A percentile compares a stretch with the other conserved stretches of the same genome.
These are phyloP conservation scores for Tribolium madens DNA, from an alignment of 1,140 invertebrate species.

Conservation along the genomic window DNA sequence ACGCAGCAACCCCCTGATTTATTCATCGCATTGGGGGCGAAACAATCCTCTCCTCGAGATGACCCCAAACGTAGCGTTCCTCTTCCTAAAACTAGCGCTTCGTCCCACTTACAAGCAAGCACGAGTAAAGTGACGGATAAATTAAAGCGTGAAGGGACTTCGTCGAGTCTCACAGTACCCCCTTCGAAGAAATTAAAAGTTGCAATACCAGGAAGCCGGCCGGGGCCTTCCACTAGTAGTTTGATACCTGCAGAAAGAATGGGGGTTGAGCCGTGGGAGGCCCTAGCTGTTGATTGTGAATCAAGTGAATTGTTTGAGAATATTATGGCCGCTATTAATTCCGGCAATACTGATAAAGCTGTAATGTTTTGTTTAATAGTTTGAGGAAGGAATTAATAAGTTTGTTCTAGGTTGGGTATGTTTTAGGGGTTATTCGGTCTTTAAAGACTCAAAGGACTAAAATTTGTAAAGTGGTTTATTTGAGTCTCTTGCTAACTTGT, in stretches of 20 bases:
- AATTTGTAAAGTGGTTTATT: constrained; percentile 82
- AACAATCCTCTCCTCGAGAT: constrained; percentile 67
- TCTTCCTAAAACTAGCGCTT: constrained; percentile 67
- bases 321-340: constrained; percentile 71
- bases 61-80: constrained; percentile 70
- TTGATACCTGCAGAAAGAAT: constrained; percentile 54
- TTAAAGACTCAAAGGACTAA: constrained; percentile 79
- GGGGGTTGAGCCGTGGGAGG: constrained; percentile 71
- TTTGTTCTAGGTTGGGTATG: constrained; percentile 63
- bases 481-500: constrained; percentile 84
- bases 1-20: constrained; percentile 74
- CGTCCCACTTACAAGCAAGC: constrained; percentile 65
- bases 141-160: constrained; percentile 60
- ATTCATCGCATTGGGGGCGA: constrained; percentile 72
- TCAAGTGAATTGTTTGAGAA: constrained; percentile 71
- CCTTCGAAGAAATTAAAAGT: constrained; percentile 70
- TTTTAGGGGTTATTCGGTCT: constrained; percentile 74
- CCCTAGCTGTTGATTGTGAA: constrained; percentile 72
- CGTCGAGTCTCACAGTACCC: constrained; percentile 63
- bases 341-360: constrained; percentile 74
- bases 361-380: constrained; percentile 65
- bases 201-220: constrained; percentile 58
- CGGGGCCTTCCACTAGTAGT: constrained; percentile 63
- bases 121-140: constrained; percentile 59
- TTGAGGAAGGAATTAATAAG: no score